Base-by-base conservation (phyloP, 2,113 vertebrate genomes). In the Sphaerodactylus townsendi region DNA sequence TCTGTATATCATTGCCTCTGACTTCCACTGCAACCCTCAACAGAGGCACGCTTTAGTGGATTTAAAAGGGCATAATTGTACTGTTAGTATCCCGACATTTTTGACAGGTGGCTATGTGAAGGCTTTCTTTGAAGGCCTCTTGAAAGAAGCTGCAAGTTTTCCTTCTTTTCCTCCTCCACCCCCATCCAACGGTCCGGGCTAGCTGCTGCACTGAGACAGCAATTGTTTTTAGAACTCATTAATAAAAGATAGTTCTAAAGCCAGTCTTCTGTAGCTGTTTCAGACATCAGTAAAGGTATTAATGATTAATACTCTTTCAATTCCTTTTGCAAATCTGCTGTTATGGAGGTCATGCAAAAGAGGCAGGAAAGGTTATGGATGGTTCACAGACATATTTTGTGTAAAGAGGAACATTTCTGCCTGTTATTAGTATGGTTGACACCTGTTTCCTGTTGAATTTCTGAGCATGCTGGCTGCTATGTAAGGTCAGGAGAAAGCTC, bases 301-400 rank as follows among this genome's bases (percentile, higher is more conserved):
- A 91, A 92, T 94, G 90, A 93, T 90, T 93, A 82, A 93, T 83
- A 88, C 41, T 77, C 50, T 86, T 92, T 83, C 89, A 77, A 88
- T 92, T 93, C 88, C 90, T 85, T 59, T 21, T 90, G 80, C 74
- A 87, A 91, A 87, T 86, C 84, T 86, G 3, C 1, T 82, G 85
- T 88, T 77, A 0, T 81, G 48, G 77, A 84, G 89, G 72, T 92
- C 92, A 89, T 86, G 78, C 82, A 93, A 92, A 93, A 89, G 94
- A 85, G 84, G 77, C 66, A 66, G 46, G 68, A 87, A 80, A 91
- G 82, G 86, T 88, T 59, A n/a, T 14, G 85, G 59, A 8, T 46
- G 71, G 68, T 87, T 79, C 84, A 77, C n/a, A 84, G 41, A 37
- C 8, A 11, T 56, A n/a, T 62, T 62, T 69, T 64, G 64, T 78